phyloP scores from a whole-genome alignment of 2,797 vertebrate genomes.

The Protosalanx chinensis region DNA sequence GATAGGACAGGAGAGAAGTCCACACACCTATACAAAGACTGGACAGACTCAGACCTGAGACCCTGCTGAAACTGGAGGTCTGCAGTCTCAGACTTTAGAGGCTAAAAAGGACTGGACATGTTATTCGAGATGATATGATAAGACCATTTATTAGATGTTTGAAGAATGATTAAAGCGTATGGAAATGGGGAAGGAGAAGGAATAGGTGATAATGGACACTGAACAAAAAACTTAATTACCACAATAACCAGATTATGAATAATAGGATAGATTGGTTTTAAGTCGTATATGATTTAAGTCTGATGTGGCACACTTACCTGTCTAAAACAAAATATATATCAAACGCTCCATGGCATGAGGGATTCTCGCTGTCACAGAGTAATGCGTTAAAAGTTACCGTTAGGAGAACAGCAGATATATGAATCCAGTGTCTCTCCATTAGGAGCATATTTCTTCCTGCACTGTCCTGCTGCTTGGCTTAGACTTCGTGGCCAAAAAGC shows the following conservation, averaged over 20 bases:
- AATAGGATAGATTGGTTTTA: not conserved
- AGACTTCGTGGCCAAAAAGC: not conserved
- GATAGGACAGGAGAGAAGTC: not conserved
- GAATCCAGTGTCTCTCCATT: constrained; percentile 52
- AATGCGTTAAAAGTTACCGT: constrained; percentile 9
- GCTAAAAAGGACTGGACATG: not conserved
- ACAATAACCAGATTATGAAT: not conserved
- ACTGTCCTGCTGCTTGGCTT: constrained; percentile 1
- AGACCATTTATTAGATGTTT: not conserved
- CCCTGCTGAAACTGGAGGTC: not conserved
- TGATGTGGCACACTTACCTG: constrained; percentile 73
- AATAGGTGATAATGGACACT: not conserved
- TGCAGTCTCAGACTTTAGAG: not conserved
- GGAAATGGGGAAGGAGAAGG: too few species aligned
- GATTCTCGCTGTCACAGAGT: constrained; percentile 63
- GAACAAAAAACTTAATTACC: not conserved
- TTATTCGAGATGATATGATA: too few species aligned
- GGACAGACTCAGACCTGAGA: constrained; percentile 14
- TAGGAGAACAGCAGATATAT: constrained; percentile 46
- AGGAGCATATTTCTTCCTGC: constrained; percentile 25
- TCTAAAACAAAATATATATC: constrained; percentile 93
- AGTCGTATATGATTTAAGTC: not conserved
- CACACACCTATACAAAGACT: constrained; percentile 71
- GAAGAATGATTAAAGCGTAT: not conserved
- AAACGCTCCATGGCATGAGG: constrained; percentile 85